A percentile compares a stretch with the other conserved stretches of the same genome.
Evolutionary conservation across 2,113 vertebrate genomes (phyloP).

Genomic region (Cnemophilus loriae): DNA sequence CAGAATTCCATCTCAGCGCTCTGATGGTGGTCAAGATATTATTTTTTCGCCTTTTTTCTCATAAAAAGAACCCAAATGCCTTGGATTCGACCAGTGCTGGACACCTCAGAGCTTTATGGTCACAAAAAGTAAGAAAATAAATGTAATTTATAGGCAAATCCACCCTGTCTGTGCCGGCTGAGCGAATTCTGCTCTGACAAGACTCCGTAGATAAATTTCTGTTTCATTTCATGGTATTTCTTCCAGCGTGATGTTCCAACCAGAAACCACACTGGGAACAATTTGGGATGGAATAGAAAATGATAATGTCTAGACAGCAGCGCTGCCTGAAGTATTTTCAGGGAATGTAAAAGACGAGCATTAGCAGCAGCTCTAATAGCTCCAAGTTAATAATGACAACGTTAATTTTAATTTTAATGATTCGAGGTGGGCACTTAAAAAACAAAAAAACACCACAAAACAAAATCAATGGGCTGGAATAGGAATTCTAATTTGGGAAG

Average conservation of each 20-base stretch:
- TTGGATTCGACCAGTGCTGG: background rate
- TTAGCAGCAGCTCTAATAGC: background rate
- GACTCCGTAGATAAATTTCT: background rate
- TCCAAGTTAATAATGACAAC: background rate
- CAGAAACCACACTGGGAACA: constrained; percentile 41
- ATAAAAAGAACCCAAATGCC: background rate
- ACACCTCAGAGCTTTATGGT: background rate
- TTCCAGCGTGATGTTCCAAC: background rate
- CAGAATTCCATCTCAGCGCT: background rate
- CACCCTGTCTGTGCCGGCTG: background rate
- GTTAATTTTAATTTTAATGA: background rate
- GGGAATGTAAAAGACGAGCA: background rate
- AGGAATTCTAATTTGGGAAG: background rate
- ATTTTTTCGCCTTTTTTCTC: background rate
- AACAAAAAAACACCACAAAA: background rate
- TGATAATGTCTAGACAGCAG: constrained; percentile 35
- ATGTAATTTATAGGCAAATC: background rate
- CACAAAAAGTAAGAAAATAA: background rate
- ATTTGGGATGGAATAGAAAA: constrained; percentile 22
- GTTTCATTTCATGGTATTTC: constrained; percentile 15
- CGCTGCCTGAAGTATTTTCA: background rate
- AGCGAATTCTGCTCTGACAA: background rate
- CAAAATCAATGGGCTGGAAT: background rate
- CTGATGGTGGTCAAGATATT: fast-evolving
- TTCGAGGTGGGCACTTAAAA: background rate